These are phyloP conservation scores for Rhamphomyia laevipes DNA, from an alignment of 2,888 invertebrate species.

Conservation along the genomic window DNA sequence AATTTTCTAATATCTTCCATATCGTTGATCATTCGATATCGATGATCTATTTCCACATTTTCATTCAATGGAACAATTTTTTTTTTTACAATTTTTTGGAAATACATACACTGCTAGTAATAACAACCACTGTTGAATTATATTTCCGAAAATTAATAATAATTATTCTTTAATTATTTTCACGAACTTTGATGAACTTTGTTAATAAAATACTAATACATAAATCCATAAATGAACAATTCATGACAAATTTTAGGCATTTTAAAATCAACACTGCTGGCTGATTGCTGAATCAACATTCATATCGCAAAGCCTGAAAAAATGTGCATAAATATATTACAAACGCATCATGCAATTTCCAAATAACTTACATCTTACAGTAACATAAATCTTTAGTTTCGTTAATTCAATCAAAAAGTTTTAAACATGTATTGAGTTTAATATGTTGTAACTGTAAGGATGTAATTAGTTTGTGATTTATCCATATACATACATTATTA, in stretches of 20 bases:
- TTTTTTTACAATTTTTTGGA: conserved; percentile 51
- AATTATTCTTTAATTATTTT: conserved; percentile 39
- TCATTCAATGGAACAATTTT: conserved; percentile 48
- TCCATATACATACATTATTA: too few relatives aligned
- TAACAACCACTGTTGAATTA: too few relatives aligned
- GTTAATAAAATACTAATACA: too few relatives aligned
- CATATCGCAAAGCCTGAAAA: conserved; percentile 28
- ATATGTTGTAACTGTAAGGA: conserved; percentile 48
- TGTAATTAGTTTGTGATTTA: too few relatives aligned
- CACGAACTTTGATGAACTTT: conserved; percentile 57
- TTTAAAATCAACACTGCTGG: conserved; percentile 38
- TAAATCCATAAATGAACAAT: conserved; percentile 44
- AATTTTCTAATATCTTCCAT: conserved; percentile 23
- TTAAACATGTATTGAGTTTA: conserved; percentile 55
- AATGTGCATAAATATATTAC: too few relatives aligned
- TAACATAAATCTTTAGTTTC: conserved; percentile 20
- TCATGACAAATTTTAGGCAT: conserved; percentile 22
- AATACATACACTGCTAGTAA: conserved; percentile 45
- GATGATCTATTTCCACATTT: conserved; percentile 29
- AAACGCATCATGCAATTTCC: too few relatives aligned
- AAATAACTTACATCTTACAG: too few relatives aligned
- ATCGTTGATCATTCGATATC: conserved; percentile 24
- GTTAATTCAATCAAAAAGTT: conserved; percentile 46
- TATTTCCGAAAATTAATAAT: conserved; percentile 52
- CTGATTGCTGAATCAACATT: conserved; percentile 70